Evolutionary conservation across 1,140 invertebrate genomes (phyloP).

Genomic region (Leptinotarsa defecta): DNA sequence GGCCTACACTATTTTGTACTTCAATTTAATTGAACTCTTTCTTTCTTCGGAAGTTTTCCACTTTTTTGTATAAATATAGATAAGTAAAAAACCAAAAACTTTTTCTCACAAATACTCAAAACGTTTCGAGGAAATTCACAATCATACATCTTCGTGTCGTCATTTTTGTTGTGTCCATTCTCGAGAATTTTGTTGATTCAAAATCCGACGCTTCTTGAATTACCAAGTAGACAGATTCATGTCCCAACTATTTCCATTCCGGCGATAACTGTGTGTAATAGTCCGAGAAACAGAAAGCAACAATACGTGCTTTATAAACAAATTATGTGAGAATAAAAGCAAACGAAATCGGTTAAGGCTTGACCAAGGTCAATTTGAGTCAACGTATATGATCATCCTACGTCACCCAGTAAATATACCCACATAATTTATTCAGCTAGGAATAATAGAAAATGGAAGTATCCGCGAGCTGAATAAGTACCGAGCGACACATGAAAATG

Average conservation of each 20-base stretch:
- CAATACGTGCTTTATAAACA: constrained; percentile 8
- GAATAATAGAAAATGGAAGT: constrained; percentile 5
- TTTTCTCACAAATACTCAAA: too few species aligned
- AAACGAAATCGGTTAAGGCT: constrained; percentile 2
- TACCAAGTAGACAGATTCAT: constrained; percentile 2
- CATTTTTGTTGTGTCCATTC: neutral
- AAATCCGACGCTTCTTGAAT: constrained; percentile 1
- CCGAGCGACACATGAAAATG: neutral
- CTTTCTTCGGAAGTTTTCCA: too few species aligned
- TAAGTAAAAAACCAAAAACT: too few species aligned
- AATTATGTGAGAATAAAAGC: constrained; percentile 6
- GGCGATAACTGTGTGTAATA: constrained; percentile 7
- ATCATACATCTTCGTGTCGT: too few species aligned
- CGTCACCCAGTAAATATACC: neutral
- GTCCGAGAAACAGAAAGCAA: constrained; percentile 5
- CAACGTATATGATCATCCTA: constrained; percentile 6
- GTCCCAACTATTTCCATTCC: neutral
- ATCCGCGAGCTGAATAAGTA: neutral
- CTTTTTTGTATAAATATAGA: too few species aligned
- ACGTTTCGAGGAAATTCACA: too few species aligned
- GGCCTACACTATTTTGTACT: too few species aligned
- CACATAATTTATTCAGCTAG: constrained; percentile 3
- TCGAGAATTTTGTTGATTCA: neutral
- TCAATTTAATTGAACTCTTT: too few species aligned
- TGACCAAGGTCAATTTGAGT: constrained; percentile 3